Evolutionary conservation across 1,140 invertebrate genomes (phyloP), one percentile per base, ranked within the genome.

Genomic region (Drosophila kepulauana): DNA sequence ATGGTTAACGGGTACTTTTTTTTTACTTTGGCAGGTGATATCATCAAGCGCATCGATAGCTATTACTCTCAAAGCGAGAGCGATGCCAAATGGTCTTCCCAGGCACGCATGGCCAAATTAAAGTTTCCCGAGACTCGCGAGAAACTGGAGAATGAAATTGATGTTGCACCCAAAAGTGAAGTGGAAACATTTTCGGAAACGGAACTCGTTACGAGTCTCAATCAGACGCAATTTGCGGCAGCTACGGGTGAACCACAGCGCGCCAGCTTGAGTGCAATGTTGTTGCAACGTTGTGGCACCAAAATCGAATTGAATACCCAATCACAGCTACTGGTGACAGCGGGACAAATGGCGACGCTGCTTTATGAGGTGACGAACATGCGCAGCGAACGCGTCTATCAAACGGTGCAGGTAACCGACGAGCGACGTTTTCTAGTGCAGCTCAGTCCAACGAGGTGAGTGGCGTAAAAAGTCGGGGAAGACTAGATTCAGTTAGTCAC

Each of bases 361-460:
- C 92, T 94, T 25, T 95, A 94, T 72, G 94, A 95, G 91, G 94
- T 95, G 5, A 94, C 94, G 0, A 95, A 95, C 79, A 93, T 93
- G 77, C 92, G 94, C 5, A 91, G 94, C 0, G 93, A 93, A 15
- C 61, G 93, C 0, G 91, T 94, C 1, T 92, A 91, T 49, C 94
- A 94, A 59, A 93, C 81, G 4, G 94, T 95, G 74, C 93, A 93
- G 35, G 94, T 94, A 0, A 92, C 92, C 1, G 94, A 94, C 33
- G 94, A 94, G 65, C 86, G 94, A 7, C 92, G 91, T 5, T 94
- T 93, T 66, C 75, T 95, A 11, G 93, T 93, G 10, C 92, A 93
- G 6, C 93, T 95, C 41, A 79, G 62, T 45, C 93, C 93, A 16
- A 77, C 82, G 10, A 87, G 84, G 92, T 92, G 33, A 69, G 71